Evolutionary conservation across 2,888 invertebrate species (phyloP).

Genomic region (Cylloceria caligata): DNA sequence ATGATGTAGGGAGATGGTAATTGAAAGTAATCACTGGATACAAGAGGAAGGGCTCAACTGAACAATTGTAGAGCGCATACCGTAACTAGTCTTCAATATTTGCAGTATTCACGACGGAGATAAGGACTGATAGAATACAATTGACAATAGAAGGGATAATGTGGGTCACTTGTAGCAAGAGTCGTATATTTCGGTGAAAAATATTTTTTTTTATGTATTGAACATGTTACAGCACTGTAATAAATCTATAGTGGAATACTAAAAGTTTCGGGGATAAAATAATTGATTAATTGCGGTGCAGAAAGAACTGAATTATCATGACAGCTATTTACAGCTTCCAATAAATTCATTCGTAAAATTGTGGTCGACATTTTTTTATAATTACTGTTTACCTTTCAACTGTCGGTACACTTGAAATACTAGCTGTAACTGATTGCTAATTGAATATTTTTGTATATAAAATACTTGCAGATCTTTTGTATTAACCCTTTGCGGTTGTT

Average conservation of each 20-base stretch:
- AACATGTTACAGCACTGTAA: background rate
- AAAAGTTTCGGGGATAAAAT: background rate
- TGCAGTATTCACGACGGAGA: background rate
- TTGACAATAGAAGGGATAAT: conserved; percentile 11
- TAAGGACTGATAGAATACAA: background rate
- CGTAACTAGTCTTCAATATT: conserved; percentile 5
- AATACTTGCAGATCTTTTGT: background rate
- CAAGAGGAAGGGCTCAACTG: background rate
- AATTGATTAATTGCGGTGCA: background rate
- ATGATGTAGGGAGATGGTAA: background rate
- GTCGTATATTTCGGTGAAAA: background rate
- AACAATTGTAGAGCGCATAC: background rate
- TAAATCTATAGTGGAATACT: background rate
- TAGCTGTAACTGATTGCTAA: too few species aligned
- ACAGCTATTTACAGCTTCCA: background rate
- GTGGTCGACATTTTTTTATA: background rate
- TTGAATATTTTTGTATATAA: background rate
- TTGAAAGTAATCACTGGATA: conserved; percentile 15
- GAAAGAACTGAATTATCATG: background rate
- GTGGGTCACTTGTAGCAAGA: background rate
- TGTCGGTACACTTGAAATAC: background rate
- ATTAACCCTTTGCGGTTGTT: too few species aligned
- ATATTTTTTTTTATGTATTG: background rate
- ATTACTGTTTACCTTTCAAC: background rate
- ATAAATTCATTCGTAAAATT: background rate